Conservation (phyloP, 2,113 vertebrate species). For the Phycodurus eques region DNA sequence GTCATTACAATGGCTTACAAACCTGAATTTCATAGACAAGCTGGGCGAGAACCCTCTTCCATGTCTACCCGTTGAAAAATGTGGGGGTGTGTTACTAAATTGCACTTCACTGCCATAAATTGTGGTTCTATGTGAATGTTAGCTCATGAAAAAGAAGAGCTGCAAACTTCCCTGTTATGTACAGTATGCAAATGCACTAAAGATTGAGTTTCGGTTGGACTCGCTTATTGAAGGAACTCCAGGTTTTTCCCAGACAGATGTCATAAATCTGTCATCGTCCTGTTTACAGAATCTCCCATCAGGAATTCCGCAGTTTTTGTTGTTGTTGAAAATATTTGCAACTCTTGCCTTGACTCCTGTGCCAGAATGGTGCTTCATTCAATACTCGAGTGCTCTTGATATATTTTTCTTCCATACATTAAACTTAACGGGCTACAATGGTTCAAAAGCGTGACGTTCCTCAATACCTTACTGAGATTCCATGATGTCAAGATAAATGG, state of each 20-base stretch:
- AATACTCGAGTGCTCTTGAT: neutral
- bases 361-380: neutral
- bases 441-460: neutral
- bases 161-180: slow-evolving; percentile 18
- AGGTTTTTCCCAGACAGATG: slow-evolving; percentile 31
- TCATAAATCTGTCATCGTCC: slow-evolving; percentile 13
- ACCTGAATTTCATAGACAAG: no score
- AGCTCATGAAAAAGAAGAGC: slow-evolving; percentile 33
- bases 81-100: slow-evolving; percentile 25
- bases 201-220: slow-evolving; percentile 15
- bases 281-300: neutral
- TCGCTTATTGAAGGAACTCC: slow-evolving; percentile 9
- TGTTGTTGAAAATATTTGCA: slow-evolving; percentile 5
- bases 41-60: no score
- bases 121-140: slow-evolving; percentile 31
- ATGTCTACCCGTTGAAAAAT: no score
- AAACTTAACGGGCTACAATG: neutral
- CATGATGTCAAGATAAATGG: neutral
- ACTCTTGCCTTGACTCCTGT: neutral
- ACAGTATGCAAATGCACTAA: slow-evolving; percentile 6
- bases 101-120: slow-evolving; percentile 47
- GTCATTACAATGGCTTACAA: no score
- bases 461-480: neutral
- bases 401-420: neutral
- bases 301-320: neutral